Conservation (phyloP, 2,888 invertebrate species). For the Acleris emargana region DNA sequence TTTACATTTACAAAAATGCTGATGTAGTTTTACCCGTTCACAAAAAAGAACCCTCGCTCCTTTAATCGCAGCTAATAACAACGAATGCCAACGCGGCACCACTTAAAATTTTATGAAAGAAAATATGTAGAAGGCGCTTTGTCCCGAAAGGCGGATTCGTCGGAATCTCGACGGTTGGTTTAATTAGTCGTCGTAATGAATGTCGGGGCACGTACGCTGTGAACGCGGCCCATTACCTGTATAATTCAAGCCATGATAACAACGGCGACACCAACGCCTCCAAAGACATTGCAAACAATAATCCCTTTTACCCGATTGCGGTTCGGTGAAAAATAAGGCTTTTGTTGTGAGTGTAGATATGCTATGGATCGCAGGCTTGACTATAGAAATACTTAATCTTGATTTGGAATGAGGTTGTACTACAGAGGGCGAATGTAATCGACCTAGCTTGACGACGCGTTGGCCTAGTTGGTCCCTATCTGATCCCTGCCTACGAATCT, state of each 20-base stretch:
- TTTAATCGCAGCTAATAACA: slow-evolving; percentile 24
- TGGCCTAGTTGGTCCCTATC: too few species aligned
- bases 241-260: slow-evolving; percentile 78
- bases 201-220: slow-evolving; percentile 78
- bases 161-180: slow-evolving; percentile 68
- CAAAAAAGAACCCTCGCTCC: background rate
- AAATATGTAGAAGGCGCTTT: slow-evolving; percentile 35
- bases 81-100: slow-evolving; percentile 33
- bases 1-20: too few species aligned
- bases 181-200: slow-evolving; percentile 80
- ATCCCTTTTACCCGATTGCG: slow-evolving; percentile 11
- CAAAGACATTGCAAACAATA: slow-evolving; percentile 33
- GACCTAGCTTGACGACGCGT: too few species aligned
- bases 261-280: slow-evolving; percentile 47
- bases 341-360: too few species aligned
- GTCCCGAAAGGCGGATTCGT: slow-evolving; percentile 37
- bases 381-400: too few species aligned
- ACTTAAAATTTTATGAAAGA: slow-evolving; percentile 37
- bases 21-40: background rate
- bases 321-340: background rate
- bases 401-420: too few species aligned
- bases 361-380: too few species aligned
- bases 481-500: too few species aligned
- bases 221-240: slow-evolving; percentile 77
- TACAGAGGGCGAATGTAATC: too few species aligned